Conservation (phyloP, 2,888 invertebrate genomes). For the Drosophila algonquin region DNA sequence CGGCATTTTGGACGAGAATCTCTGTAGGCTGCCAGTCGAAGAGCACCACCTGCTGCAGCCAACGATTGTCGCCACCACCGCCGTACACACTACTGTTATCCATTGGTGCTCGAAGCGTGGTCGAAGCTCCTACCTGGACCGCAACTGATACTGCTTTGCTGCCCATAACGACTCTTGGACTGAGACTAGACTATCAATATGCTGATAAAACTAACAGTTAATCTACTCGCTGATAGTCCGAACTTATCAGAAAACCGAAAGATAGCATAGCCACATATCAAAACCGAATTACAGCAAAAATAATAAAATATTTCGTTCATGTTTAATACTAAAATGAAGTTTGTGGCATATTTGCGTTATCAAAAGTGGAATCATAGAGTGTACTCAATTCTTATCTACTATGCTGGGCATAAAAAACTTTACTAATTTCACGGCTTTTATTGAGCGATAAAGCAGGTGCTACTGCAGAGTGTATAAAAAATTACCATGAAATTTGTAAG, state of each 20-base stretch:
- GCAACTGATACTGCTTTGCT: slow-evolving; percentile 7
- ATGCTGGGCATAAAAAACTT: neutral
- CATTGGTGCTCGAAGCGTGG: neutral
- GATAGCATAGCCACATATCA: slow-evolving; percentile 15
- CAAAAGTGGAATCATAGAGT: neutral
- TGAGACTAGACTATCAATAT: slow-evolving; percentile 3
- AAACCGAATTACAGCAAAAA: slow-evolving; percentile 1
- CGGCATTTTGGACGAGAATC: slow-evolving; percentile 58
- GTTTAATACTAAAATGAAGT: neutral
- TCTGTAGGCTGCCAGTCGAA: slow-evolving; percentile 60
- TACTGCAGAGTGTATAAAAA: neutral
- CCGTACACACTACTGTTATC: neutral
- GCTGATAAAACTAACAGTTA: slow-evolving; percentile 33
- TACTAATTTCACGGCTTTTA: neutral
- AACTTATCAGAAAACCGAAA: slow-evolving; percentile 27
- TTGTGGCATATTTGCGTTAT: neutral
- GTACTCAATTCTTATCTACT: neutral
- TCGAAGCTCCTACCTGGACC: neutral
- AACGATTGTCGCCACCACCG: neutral
- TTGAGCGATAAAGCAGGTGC: neutral
- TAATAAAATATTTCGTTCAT: slow-evolving; percentile 12
- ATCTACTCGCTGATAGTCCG: slow-evolving; percentile 32
- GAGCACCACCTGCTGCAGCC: neutral
- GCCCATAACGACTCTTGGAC: slow-evolving; percentile 43
- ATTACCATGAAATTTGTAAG: neutral